Evolutionary conservation across 1,140 invertebrate species (phyloP).

Genomic region (Drosophila auraria): DNA sequence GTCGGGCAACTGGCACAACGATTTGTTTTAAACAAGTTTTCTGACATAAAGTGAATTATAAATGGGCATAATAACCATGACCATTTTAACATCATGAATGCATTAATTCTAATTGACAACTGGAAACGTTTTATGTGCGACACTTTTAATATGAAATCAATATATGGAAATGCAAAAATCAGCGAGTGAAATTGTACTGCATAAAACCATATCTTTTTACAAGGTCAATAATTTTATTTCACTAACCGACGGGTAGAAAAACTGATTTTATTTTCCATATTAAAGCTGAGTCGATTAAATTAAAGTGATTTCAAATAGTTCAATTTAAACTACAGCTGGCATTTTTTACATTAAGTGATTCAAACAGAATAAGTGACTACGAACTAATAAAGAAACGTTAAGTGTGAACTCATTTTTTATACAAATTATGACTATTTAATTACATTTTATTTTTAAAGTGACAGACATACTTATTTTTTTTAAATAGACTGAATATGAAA

Average conservation of each 20-base stretch:
- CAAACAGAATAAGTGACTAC: neutral
- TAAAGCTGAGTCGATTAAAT: neutral
- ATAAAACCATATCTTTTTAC: neutral
- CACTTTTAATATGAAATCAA: constrained; percentile 47
- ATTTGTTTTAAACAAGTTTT: constrained; percentile 20
- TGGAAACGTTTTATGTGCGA: constrained; percentile 48
- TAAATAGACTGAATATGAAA: too few relatives aligned
- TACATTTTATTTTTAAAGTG: too few relatives aligned
- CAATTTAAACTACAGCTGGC: neutral
- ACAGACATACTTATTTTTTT: too few relatives aligned
- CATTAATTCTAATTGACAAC: constrained; percentile 71
- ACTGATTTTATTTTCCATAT: neutral
- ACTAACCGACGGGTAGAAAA: neutral
- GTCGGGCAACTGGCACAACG: constrained; percentile 17
- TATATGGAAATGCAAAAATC: constrained; percentile 50
- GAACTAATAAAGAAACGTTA: neutral
- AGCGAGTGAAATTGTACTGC: neutral
- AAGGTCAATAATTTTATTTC: neutral
- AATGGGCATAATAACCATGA: neutral
- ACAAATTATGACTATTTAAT: too few relatives aligned
- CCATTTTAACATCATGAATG: constrained; percentile 6
- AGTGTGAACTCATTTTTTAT: too few relatives aligned
- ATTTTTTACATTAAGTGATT: neutral
- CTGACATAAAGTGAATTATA: constrained; percentile 13
- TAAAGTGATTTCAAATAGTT: neutral